Base-by-base conservation (phyloP, 2,888 invertebrate species). In the Malthinus flaveolus region DNA sequence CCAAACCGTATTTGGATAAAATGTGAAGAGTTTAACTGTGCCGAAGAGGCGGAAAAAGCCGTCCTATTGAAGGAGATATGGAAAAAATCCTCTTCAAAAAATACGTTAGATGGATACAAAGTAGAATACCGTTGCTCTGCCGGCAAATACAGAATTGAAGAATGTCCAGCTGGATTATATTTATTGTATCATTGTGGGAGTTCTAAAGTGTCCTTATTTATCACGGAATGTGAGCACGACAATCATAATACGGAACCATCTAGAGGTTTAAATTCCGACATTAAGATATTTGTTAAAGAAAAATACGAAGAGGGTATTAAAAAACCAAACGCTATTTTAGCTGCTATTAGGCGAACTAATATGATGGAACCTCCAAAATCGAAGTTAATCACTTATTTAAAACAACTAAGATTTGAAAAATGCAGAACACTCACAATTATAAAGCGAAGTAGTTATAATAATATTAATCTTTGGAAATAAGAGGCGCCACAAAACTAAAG, bases 1-100 rank as follows among this genome's bases (percentile, higher is more conserved):
- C 12, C 42, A 42, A 42, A 42, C 6, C 42, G 42, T 42, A 13
- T n/a, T 12, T 42, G 42, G 42, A 42, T 42, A 4, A 42, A 42
- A 42, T 6, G 9, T 12, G 2, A 13, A 9, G 32, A 10, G 31
- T 10, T 46, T 31, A 7, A 47, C 32, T 32, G 1, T n/a, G 42
- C 42, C 31, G 47, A 15, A 47, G 47, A 47, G 2, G 32, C 47
- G 4, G 32, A 47, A 3, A 7, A 31, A 12, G 13, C 6, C 1
- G 32, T 32, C 32, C 7, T 32, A 11, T 47, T 8, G 3, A 10
- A 47, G 7, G n/a, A 47, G n/a, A 6, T 32, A 32, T 47, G 31
- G 11, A 47, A 32, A 32, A 32, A 7, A 9, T 1, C 32, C 1
- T 31, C 10, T 9, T 7, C 1, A 32, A 32, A 32, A 32, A 10